These are phyloP conservation scores for Barbus barbus DNA, from an alignment of 2,113 vertebrate species.

Conservation along the genomic window DNA sequence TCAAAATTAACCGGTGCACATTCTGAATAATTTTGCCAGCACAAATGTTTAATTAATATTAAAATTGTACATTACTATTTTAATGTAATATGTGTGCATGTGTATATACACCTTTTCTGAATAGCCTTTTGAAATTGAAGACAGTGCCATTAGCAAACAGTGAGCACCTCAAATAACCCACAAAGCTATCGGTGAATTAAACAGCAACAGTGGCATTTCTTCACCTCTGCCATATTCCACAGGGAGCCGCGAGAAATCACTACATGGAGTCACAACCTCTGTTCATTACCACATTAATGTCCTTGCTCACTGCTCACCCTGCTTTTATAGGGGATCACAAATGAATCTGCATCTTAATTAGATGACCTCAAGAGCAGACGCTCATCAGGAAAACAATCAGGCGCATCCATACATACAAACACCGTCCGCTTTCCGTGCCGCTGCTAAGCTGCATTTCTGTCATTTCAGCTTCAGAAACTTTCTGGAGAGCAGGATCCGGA, in stretches of 20 bases:
- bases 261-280: constrained; percentile 39
- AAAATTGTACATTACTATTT: too few species aligned
- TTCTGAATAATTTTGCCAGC: too few species aligned
- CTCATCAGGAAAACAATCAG: background rate
- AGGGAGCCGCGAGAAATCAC: constrained; percentile 25
- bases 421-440: background rate
- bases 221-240: background rate
- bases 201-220: constrained; percentile 34
- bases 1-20: too few species aligned
- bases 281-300: constrained; percentile 43
- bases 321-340: constrained; percentile 13
- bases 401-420: background rate
- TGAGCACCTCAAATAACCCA: background rate
- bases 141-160: constrained; percentile 6
- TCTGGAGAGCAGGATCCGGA: background rate
- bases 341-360: constrained; percentile 49
- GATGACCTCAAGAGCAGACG: constrained; percentile 26
- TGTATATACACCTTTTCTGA: background rate
- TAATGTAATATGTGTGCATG: background rate
- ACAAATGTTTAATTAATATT: background rate
- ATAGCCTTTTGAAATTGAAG: background rate
- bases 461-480: background rate
- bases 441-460: background rate
- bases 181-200: background rate
- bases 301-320: constrained; percentile 10